A percentile compares a stretch with the other conserved stretches of the same genome.
These are phyloP conservation scores for Ranitomeya variabilis DNA, from an alignment of 2,113 vertebrate species.

Conservation along the genomic window DNA sequence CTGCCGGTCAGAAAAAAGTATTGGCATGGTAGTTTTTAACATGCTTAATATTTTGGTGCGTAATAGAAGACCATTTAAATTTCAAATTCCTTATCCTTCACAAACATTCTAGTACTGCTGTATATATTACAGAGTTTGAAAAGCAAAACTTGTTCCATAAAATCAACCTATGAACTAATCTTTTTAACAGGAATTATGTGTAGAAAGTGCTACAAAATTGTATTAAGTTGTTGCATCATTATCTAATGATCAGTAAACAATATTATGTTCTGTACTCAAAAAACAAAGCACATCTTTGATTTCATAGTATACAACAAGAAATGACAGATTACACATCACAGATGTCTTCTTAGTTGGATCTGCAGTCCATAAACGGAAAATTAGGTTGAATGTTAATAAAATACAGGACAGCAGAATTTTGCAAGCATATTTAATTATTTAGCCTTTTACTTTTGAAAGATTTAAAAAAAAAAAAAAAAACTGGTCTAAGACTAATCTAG, in stretches of 20 bases:
- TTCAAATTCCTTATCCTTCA: too few relatives aligned
- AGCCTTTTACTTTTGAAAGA: background rate
- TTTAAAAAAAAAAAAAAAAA: background rate
- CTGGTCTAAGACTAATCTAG: background rate
- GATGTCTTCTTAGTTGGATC: constrained; percentile 36
- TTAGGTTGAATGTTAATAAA: background rate
- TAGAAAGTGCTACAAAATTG: constrained; percentile 17
- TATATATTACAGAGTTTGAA: background rate
- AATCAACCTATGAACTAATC: background rate
- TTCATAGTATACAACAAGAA: constrained; percentile 15
- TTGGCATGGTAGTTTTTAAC: too few relatives aligned
- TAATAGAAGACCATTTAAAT: too few relatives aligned
- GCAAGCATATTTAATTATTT: background rate
- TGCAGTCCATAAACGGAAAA: constrained; percentile 1
- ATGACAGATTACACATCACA: constrained; percentile 41
- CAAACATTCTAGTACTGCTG: background rate
- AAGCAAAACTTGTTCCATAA: background rate
- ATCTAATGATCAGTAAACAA: constrained; percentile 32
- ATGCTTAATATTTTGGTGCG: too few relatives aligned
- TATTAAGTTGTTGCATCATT: constrained; percentile 31
- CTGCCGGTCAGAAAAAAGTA: too few relatives aligned
- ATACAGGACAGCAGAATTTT: constrained; percentile 3
- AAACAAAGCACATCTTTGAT: constrained; percentile 39
- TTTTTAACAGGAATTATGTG: background rate
- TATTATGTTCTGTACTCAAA: background rate